Evolutionary conservation across 2,113 vertebrate genomes (phyloP).

Genomic region (Bostrychus sinensis): DNA sequence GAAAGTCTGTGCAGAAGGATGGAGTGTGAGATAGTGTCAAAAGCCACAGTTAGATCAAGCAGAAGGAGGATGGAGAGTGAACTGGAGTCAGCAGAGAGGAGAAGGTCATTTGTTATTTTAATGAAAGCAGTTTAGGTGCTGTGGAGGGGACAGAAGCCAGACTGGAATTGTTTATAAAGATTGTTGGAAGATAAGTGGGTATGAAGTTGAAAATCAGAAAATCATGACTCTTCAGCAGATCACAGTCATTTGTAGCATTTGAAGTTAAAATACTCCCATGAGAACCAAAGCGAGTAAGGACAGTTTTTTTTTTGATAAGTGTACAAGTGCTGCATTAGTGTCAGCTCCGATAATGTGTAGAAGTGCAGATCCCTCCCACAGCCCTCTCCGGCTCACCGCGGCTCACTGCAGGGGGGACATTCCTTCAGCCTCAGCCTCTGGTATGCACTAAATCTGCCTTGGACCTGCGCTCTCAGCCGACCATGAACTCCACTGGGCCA

Average conservation of each 20-base stretch:
- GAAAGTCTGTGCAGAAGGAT: too few species aligned
- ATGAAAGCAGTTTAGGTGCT: too few species aligned
- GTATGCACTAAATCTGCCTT: conserved; percentile 70
- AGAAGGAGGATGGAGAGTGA: too few species aligned
- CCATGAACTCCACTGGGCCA: conserved; percentile 42
- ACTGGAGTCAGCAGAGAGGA: too few species aligned
- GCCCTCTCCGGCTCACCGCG: conserved; percentile 60
- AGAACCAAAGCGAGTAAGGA: conserved; percentile 11
- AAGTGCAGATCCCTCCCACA: conserved; percentile 59
- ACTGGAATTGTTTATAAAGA: too few species aligned
- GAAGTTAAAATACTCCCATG: conserved; percentile 23
- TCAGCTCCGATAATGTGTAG: conserved; percentile 51
- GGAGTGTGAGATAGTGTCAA: too few species aligned
- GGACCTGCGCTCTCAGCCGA: conserved; percentile 27
- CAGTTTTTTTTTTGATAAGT: conserved; percentile 44
- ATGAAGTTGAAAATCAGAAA: too few species aligned
- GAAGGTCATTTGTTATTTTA: too few species aligned
- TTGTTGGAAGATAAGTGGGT: too few species aligned
- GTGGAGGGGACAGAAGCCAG: too few species aligned
- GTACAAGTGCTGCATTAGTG: conserved; percentile 29
- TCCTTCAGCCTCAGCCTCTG: conserved; percentile 68
- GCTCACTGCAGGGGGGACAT: conserved; percentile 74
- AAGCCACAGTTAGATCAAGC: too few species aligned
- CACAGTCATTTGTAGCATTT: conserved; percentile 27
- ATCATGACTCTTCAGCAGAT: neutral